A percentile compares a stretch with the other conserved stretches of the same genome.
Conservation (phyloP, 2,797 vertebrate species). For the Anguilla obscura region DNA sequence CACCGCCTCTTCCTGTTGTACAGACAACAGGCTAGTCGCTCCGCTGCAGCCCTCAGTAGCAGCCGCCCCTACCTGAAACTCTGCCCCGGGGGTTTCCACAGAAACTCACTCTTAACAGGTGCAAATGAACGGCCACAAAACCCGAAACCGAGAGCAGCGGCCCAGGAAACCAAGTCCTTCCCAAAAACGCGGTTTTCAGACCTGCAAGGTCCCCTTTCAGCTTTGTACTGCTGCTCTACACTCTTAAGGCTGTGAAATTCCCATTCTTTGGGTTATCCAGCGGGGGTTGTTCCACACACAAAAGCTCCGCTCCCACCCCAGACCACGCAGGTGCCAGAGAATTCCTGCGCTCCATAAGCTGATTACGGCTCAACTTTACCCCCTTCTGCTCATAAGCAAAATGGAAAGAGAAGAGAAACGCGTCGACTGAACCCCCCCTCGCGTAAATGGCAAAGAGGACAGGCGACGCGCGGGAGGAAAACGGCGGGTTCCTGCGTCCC, state of each 20-base stretch:
- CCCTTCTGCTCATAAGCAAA: constrained; percentile 55
- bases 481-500: not conserved
- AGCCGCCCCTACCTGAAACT: not conserved
- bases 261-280: constrained; percentile 66
- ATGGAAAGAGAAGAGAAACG: not conserved
- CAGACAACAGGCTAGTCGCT: not conserved
- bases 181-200: not conserved
- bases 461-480: not conserved
- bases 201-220: not conserved
- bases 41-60: not conserved
- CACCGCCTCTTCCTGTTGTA: not conserved
- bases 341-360: constrained; percentile 71
- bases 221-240: not conserved
- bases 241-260: constrained; percentile 61
- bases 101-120: constrained; percentile 3
- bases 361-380: constrained; percentile 69
- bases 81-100: not conserved
- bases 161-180: not conserved
- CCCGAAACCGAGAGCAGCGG: not conserved
- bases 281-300: constrained; percentile 19
- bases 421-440: constrained; percentile 16
- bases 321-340: constrained; percentile 64
- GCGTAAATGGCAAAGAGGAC: constrained; percentile 13
- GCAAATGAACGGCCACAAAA: not conserved
- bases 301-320: constrained; percentile 39